Percentiles rank a stretch among this genome's conserved stretches.
Evolutionary conservation across 2,797 vertebrate genomes (phyloP).

Genomic region (Gastrophryne carolinensis): DNA sequence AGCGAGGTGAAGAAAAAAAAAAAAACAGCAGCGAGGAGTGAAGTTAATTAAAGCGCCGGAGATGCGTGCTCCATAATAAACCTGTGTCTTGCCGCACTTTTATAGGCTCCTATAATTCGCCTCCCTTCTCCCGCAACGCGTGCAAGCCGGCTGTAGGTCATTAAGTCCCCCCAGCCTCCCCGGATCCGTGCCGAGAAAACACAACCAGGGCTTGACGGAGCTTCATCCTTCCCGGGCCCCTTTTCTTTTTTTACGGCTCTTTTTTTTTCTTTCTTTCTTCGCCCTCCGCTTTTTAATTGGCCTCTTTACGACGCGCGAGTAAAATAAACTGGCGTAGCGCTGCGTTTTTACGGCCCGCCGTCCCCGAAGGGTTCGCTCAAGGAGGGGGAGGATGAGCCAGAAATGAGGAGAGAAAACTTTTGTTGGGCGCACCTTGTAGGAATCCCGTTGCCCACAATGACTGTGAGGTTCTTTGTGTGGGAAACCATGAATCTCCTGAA

Average conservation of each 20-base stretch:
- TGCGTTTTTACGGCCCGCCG: slow-evolving; percentile 21
- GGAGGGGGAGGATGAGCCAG: not conserved
- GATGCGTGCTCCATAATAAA: slow-evolving; percentile 30
- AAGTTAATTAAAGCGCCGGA: slow-evolving; percentile 46
- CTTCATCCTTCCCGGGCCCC: slow-evolving; percentile 33
- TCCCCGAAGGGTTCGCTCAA: slow-evolving; percentile 20
- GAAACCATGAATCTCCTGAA: no score
- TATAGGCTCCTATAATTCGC: slow-evolving; percentile 39
- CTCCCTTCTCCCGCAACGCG: not conserved
- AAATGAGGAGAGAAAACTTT: not conserved
- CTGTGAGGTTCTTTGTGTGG: no score
- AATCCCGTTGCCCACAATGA: no score
- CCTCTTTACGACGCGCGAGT: slow-evolving; percentile 34
- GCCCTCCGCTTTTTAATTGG: slow-evolving; percentile 40
- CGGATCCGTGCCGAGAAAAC: not conserved
- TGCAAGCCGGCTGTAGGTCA: slow-evolving; percentile 7
- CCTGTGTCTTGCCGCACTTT: slow-evolving; percentile 18
- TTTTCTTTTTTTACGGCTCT: slow-evolving; percentile 37
- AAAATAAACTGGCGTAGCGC: slow-evolving; percentile 23
- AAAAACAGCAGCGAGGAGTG: slow-evolving; percentile 10
- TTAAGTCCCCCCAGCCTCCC: slow-evolving; percentile 18
- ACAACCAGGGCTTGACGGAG: not conserved
- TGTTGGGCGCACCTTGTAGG: slow-evolving; percentile 7
- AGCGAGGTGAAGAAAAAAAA: not conserved
- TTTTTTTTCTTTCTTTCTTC: no score